Evolutionary conservation across 1,140 invertebrate genomes (phyloP).

Genomic region (Drosophila pseudoobscura): DNA sequence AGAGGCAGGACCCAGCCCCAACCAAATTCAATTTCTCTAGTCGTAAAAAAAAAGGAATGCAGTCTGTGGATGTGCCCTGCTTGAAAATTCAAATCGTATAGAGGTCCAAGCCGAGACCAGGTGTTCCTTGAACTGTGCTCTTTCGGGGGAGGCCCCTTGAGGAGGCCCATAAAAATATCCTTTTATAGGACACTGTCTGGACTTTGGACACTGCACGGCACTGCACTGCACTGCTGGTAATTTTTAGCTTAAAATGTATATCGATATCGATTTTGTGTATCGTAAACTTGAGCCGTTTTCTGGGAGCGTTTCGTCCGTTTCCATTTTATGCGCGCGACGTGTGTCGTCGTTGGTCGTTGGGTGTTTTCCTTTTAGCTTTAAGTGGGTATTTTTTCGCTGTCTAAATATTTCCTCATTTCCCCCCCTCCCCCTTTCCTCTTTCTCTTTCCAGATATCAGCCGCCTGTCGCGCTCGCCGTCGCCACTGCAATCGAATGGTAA

Average conservation of each 20-base stretch:
- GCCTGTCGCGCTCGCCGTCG: conserved; percentile 78
- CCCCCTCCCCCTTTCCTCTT: conserved; percentile 11
- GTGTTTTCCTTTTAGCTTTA: conserved; percentile 33
- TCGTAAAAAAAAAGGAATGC: conserved; percentile 64
- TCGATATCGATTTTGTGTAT: conserved; percentile 62
- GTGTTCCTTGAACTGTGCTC: conserved; percentile 42
- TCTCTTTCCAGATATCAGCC: conserved; percentile 79
- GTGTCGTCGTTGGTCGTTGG: conserved; percentile 28
- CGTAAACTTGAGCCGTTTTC: conserved; percentile 38
- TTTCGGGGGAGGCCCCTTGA: conserved; percentile 13
- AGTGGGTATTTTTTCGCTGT: conserved; percentile 16
- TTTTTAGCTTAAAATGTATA: conserved; percentile 60
- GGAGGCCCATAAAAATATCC: conserved; percentile 72
- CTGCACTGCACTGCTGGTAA: conserved; percentile 12
- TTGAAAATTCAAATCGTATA: conserved; percentile 62
- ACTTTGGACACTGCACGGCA: not conserved
- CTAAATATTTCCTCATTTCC: conserved; percentile 32
- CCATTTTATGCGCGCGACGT: conserved; percentile 59
- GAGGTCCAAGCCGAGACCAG: conserved; percentile 26
- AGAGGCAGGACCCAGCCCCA: not conserved
- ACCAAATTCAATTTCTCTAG: conserved; percentile 24
- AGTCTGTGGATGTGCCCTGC: conserved; percentile 14
- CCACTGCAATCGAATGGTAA: conserved; percentile 82
- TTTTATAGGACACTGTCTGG: conserved; percentile 71
- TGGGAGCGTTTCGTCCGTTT: not conserved